These are phyloP conservation scores for Vulpes ferrilata DNA, from an alignment of 2,113 vertebrate genomes.

Conservation along the genomic window DNA sequence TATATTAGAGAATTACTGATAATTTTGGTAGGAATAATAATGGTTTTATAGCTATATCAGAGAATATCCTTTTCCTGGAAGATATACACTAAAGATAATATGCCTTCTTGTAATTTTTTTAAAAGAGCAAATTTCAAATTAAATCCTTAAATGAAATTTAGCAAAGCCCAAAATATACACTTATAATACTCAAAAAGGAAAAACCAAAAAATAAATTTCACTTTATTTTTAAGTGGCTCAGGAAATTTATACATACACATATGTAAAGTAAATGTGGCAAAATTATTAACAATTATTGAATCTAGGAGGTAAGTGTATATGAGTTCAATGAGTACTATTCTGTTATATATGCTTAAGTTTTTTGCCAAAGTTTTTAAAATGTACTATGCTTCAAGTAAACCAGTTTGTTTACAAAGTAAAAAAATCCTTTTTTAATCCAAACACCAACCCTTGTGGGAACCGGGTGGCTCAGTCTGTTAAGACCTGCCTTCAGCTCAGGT, in stretches of 20 bases:
- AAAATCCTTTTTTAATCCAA: neutral
- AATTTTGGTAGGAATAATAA: constrained; percentile 12
- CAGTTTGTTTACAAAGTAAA: neutral
- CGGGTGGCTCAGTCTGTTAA: too few relatives aligned
- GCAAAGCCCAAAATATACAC: neutral
- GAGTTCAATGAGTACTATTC: neutral
- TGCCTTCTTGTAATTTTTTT: neutral
- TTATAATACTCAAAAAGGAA: neutral
- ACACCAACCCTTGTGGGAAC: neutral
- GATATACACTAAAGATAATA: neutral
- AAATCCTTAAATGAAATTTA: constrained; percentile 9
- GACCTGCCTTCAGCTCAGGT: too few relatives aligned
- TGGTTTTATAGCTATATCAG: neutral
- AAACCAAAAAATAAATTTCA: neutral
- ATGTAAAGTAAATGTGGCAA: neutral
- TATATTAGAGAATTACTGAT: neutral
- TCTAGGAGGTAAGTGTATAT: neutral
- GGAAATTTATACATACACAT: neutral
- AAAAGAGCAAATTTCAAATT: neutral
- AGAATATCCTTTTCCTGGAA: neutral
- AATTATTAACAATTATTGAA: neutral
- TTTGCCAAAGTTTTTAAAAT: neutral
- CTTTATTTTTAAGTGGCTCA: neutral
- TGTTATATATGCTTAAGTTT: neutral
- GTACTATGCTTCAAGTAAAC: neutral